A percentile compares a stretch with the other conserved stretches of the same genome.
Evolutionary conservation across 2,888 invertebrate genomes (phyloP).

Genomic region (Fragum whitleyi): DNA sequence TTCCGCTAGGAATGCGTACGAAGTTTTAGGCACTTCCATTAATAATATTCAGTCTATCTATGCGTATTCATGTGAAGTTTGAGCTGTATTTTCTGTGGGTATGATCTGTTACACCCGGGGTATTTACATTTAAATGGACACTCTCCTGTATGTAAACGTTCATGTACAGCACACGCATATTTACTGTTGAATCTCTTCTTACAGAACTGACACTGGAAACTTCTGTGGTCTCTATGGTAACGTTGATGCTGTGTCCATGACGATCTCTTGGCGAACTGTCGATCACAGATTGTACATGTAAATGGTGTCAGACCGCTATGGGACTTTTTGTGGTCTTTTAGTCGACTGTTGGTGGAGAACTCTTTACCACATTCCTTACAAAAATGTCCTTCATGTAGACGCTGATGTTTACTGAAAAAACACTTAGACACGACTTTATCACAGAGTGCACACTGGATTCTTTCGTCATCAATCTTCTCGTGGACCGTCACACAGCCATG

Average conservation of each 20-base stretch:
- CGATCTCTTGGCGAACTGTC: slow-evolving; percentile 57
- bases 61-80: slow-evolving; percentile 40
- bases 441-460: slow-evolving; percentile 56
- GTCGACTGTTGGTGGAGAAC: slow-evolving; percentile 59
- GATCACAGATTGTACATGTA: slow-evolving; percentile 50
- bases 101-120: slow-evolving; percentile 57
- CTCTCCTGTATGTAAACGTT: slow-evolving; percentile 62
- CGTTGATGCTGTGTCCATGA: slow-evolving; percentile 61
- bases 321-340: slow-evolving; percentile 58
- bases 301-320: slow-evolving; percentile 53
- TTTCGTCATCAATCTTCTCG: slow-evolving; percentile 43
- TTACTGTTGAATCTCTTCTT: slow-evolving; percentile 60
- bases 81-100: slow-evolving; percentile 65
- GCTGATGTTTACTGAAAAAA: slow-evolving; percentile 62
- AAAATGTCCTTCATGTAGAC: slow-evolving; percentile 59
- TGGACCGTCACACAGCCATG: slow-evolving; percentile 53
- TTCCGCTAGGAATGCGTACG: too few species aligned
- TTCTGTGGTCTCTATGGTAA: slow-evolving; percentile 60
- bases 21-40: too few species aligned
- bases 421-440: slow-evolving; percentile 57
- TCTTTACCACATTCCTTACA: slow-evolving; percentile 56
- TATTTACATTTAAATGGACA: slow-evolving; percentile 56
- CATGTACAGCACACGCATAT: slow-evolving; percentile 61
- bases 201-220: slow-evolving; percentile 54
- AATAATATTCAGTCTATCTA: slow-evolving; percentile 5